Percentiles rank a stretch among this genome's conserved stretches.
phyloP scores from a whole-genome alignment of 2,888 invertebrate genomes.

The Toxonevra muliebris region DNA sequence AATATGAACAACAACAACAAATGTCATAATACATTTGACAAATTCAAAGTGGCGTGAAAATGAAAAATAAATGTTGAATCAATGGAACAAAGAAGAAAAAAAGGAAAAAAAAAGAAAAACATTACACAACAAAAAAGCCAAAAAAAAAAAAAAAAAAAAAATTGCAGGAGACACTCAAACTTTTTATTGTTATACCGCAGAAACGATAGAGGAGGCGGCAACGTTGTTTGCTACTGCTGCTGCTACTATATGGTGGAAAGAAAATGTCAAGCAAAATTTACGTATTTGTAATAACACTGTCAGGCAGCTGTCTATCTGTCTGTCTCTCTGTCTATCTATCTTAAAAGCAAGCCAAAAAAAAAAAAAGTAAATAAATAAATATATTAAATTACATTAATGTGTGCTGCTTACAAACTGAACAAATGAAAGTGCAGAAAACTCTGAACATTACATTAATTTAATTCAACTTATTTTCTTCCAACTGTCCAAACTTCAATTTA shows the following conservation, averaged over 20 bases:
- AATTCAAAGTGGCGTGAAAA: slow-evolving; percentile 7
- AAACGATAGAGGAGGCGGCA: too few species aligned
- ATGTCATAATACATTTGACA: slow-evolving; percentile 6
- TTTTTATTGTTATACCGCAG: background rate
- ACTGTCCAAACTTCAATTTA: too few species aligned
- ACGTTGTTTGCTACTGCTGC: too few species aligned
- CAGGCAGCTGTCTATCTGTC: background rate
- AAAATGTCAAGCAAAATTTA: background rate
- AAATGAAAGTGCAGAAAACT: too few species aligned
- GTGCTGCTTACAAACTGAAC: background rate
- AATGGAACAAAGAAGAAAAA: background rate
- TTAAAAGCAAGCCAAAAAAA: too few species aligned
- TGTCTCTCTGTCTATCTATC: background rate
- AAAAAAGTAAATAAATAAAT: background rate
- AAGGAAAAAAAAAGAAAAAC: background rate
- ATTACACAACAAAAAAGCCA: background rate
- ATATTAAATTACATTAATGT: background rate
- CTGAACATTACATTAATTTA: too few species aligned
- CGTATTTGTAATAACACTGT: background rate
- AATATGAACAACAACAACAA: background rate
- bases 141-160: background rate
- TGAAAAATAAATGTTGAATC: slow-evolving; percentile 3
- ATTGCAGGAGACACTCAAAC: background rate
- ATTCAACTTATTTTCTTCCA: too few species aligned
- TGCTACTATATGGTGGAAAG: too few species aligned